These are phyloP conservation scores for Myrmophylax atrothorax DNA, from an alignment of 2,113 vertebrate species.

Conservation along the genomic window DNA sequence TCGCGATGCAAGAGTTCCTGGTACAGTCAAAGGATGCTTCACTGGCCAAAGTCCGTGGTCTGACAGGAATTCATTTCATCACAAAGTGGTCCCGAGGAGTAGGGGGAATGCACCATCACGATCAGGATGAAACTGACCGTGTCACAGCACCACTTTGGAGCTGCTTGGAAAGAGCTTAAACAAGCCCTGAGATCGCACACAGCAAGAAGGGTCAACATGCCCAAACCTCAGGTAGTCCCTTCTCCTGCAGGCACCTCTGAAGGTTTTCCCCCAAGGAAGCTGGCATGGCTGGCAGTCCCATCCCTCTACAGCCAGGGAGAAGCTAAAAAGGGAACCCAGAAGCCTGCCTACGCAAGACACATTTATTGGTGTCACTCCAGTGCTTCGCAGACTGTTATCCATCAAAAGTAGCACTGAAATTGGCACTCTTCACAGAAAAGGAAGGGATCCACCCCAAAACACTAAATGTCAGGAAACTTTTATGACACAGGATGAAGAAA, in stretches of 20 bases:
- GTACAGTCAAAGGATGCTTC: background rate
- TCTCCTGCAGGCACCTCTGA: background rate
- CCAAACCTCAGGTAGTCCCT: background rate
- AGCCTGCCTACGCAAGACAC: background rate
- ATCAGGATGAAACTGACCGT: background rate
- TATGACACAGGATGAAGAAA: conserved; percentile 54
- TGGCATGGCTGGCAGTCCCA: background rate
- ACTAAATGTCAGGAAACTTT: conserved; percentile 49
- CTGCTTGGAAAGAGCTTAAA: background rate
- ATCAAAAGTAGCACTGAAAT: conserved; percentile 27
- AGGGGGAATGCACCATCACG: background rate
- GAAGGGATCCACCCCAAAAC: conserved; percentile 55
- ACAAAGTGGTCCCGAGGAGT: background rate
- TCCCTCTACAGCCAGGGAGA: background rate
- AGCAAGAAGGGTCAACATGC: background rate
- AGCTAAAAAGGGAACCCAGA: background rate
- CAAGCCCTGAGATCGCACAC: background rate
- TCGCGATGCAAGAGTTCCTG: background rate
- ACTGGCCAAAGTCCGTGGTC: background rate
- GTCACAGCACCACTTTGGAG: background rate
- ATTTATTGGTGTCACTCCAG: background rate
- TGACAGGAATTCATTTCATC: background rate
- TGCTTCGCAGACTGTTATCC: background rate
- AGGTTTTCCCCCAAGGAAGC: background rate
- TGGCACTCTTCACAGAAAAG: conserved; percentile 16